A percentile compares a stretch with the other conserved stretches of the same genome.
phyloP scores from a whole-genome alignment of 2,797 vertebrate species.

The Limnodromus scolopaceus region DNA sequence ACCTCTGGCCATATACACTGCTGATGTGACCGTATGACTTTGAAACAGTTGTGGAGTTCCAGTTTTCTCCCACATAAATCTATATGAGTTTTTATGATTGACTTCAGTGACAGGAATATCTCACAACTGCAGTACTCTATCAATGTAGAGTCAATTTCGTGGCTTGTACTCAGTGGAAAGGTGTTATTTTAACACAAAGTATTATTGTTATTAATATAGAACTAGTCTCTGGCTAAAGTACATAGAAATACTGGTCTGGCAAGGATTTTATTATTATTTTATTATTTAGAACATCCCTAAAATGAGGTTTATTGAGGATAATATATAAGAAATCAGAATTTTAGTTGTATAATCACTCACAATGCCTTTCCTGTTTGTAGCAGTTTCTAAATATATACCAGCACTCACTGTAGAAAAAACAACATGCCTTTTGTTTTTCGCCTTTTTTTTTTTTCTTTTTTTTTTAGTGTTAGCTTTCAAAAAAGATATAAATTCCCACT shows the following conservation, averaged over 20 bases:
- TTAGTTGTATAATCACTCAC: background rate
- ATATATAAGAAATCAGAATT: background rate
- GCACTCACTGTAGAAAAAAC: background rate
- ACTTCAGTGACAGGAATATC: background rate
- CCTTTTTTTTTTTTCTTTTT: background rate
- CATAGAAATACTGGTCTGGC: background rate
- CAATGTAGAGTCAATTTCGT: background rate
- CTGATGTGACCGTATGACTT: background rate
- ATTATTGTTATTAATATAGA: background rate
- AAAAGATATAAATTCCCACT: background rate
- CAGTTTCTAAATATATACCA: background rate
- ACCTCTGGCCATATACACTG: background rate
- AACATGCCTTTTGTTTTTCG: background rate
- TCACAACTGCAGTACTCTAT: background rate
- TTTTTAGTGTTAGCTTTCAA: background rate
- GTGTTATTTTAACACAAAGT: background rate
- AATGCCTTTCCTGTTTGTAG: constrained; percentile 31
- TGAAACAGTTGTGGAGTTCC: background rate
- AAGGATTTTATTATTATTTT: background rate
- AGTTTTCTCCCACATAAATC: background rate
- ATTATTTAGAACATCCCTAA: background rate
- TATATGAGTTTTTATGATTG: background rate
- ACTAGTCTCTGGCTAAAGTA: background rate
- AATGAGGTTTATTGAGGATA: background rate
- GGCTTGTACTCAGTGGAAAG: background rate